Base-by-base conservation (phyloP, 2,797 vertebrate species). In the Manis javanica region DNA sequence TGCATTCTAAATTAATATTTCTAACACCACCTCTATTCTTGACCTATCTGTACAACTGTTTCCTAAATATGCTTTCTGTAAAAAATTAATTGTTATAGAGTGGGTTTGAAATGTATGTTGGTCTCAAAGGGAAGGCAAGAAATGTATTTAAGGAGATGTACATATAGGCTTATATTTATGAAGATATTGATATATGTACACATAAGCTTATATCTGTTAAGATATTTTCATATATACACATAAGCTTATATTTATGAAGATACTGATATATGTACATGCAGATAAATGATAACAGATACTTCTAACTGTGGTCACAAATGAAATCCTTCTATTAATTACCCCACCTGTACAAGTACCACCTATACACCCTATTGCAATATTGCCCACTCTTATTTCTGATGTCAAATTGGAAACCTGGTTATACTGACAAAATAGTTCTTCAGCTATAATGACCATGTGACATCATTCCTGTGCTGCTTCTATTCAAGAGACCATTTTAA, bases 1-100 rank as follows among this genome's bases (percentile, higher is more conserved):
- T 96, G 12, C 46, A 53, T 91, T 89, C 6, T 18, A 93, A 83
- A 37, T 83, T 46, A 57, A 37, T 71, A 92, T 87, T 92, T 94
- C 79, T 91, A 72, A 81, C 31, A 90, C 24, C 24, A 84, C 49
- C 9, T 95, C 18, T n/a, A 64, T 2, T 61, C 23, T 94, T 93
- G 11, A 72, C 14, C 6, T 42, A 85, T 53, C 9, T 69, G 18
- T 49, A 39, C 5, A 69, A 37, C 29, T 81, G 81, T 72, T 88
- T 96, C 37, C 37, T 4, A 64, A 59, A 69, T n/a, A 83, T 87
- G 15, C 12, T 92, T 69, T 87, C 61, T 78, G 11, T 87, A 74
- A 82, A 88, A 15, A 82, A 96, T 85, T 85, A 83, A 69, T 79
- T 91, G 11, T 72, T 64, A 19, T 14, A 77, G n/a, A 68, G 42